These are phyloP conservation scores for Sinocyclocheilus maitianheensis DNA, from an alignment of 2,113 vertebrate genomes.

Conservation along the genomic window DNA sequence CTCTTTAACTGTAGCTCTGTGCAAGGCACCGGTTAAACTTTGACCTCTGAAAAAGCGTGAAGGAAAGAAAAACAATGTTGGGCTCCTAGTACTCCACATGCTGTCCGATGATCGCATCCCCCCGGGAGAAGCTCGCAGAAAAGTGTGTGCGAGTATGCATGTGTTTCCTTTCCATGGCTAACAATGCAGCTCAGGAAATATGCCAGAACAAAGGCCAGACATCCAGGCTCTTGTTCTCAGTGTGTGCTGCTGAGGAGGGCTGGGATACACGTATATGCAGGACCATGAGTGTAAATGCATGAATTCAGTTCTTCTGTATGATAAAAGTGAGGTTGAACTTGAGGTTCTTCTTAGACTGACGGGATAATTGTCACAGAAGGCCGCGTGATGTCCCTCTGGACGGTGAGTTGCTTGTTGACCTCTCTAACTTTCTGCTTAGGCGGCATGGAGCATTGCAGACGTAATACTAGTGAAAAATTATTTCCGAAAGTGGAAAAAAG, in stretches of 20 bases:
- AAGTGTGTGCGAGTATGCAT: constrained; percentile 44
- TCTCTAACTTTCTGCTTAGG: not conserved
- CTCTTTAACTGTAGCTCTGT: constrained; percentile 42
- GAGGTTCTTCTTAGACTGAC: constrained; percentile 18
- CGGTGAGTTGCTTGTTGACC: constrained; percentile 56
- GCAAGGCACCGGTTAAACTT: constrained; percentile 50
- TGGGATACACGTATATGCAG: not conserved
- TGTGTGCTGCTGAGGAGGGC: constrained; percentile 36
- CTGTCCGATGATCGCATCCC: constrained; percentile 22
- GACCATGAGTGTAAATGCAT: not conserved
- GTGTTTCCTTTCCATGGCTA: constrained; percentile 55
- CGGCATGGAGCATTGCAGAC: not conserved
- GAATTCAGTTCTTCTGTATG: not conserved
- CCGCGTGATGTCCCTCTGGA: constrained; percentile 59
- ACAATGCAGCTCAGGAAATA: constrained; percentile 66
- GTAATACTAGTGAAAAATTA: not conserved
- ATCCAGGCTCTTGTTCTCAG: constrained; percentile 48
- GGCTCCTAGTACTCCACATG: constrained; percentile 8
- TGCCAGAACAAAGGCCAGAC: constrained; percentile 61
- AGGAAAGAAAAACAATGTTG: constrained; percentile 53
- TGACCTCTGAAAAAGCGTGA: constrained; percentile 49
- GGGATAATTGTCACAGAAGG: constrained; percentile 28
- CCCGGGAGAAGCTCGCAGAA: not conserved
- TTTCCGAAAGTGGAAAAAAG: not conserved
- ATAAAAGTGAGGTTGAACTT: constrained; percentile 20